phyloP scores from a whole-genome alignment of 2,113 vertebrate species.

The Aix galericulata region DNA sequence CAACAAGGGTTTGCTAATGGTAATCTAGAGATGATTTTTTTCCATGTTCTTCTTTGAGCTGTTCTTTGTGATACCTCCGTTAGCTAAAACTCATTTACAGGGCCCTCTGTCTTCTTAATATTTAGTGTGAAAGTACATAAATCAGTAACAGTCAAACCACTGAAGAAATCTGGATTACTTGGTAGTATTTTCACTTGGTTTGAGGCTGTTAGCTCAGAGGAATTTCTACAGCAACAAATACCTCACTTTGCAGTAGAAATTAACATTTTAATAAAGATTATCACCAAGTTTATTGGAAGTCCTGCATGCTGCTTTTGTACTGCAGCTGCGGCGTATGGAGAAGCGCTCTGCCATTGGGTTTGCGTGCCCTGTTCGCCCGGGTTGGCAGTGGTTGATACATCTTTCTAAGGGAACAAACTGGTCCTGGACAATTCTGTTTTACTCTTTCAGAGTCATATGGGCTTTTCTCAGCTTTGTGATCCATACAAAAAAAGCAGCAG shows the following conservation, averaged over 20 bases:
- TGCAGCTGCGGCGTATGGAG: neutral
- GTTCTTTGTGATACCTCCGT: conserved; percentile 1
- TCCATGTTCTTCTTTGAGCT: conserved; percentile 11
- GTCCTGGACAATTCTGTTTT: neutral
- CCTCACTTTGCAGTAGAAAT: neutral
- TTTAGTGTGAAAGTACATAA: neutral
- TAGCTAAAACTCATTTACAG: neutral
- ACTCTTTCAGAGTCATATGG: neutral
- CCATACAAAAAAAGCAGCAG: neutral
- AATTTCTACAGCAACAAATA: neutral
- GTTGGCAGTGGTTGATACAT: neutral
- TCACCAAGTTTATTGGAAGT: neutral
- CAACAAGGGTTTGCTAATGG: neutral
- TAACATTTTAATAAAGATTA: neutral
- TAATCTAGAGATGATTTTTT: conserved; percentile 5
- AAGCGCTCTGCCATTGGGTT: neutral
- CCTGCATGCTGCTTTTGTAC: neutral
- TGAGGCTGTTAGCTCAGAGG: neutral
- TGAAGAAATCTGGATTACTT: neutral
- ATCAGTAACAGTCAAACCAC: neutral
- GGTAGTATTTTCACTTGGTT: neutral
- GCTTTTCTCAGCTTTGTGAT: neutral
- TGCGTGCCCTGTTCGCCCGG: fast-evolving
- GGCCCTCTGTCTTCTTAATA: neutral
- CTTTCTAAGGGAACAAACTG: neutral